Evolutionary conservation across 53 echinoderm and acorn worm species (phyloP), one percentile per base, ranked within the genome.

Genomic region (Echinarachnius parma): DNA sequence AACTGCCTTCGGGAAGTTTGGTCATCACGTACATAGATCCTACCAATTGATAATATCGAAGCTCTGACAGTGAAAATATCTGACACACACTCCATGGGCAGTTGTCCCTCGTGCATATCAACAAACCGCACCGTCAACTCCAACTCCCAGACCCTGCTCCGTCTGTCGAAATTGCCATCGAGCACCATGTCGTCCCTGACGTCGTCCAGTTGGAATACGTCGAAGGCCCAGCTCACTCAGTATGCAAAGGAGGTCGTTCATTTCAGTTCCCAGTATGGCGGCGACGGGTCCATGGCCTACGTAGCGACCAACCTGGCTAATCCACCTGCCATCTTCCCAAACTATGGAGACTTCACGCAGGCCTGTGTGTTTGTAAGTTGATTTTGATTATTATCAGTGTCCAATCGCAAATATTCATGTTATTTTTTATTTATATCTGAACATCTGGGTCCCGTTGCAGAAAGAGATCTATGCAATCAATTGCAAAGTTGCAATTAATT

Each of bases 341-440:
- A 66, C 63, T 93, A 94, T 62, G 94, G 86, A 3, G 94, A 94
- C 36, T 77, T 81, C 67, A 94, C 94, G 0, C 81, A 81, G 16
- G 86, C 90, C 19, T 86, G 86, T 78, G 94, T 94, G 5, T 94
- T 94, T 84, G 94, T 94, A 69, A 90, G 94, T 94, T n/a, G 24
- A 29, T 16, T n/a, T n/a, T n/a, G n/a, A n/a, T n/a, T n/a, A n/a
- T n/a, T n/a, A n/a, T n/a, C n/a, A n/a, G n/a, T n/a, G n/a, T n/a
- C n/a, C n/a, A n/a, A n/a, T n/a, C n/a, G n/a, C n/a, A n/a, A n/a
- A n/a, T n/a, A n/a, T n/a, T n/a, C n/a, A n/a, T n/a, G n/a, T n/a
- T n/a, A n/a, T n/a, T n/a, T n/a, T n/a, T n/a, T n/a, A n/a, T n/a
- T n/a, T n/a, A n/a, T n/a, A n/a, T n/a, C n/a, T n/a, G n/a, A n/a